phyloP scores from a whole-genome alignment of 2,797 vertebrate genomes.

The Columba guinea region DNA sequence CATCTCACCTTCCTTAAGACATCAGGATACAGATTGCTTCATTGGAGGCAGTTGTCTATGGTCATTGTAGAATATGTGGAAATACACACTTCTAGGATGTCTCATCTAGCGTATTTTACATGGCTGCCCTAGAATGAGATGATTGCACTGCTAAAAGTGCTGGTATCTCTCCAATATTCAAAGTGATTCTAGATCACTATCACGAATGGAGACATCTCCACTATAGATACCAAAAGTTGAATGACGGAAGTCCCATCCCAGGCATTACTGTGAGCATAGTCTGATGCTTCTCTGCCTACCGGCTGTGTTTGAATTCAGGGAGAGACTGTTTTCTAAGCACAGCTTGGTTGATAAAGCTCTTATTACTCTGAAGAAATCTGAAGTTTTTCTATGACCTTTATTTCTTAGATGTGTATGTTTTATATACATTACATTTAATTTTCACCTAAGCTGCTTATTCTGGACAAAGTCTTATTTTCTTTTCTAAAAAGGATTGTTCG shows the following conservation, averaged over 20 bases:
- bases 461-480: background rate
- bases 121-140: background rate
- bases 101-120: background rate
- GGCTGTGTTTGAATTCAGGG: background rate
- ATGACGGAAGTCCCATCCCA: background rate
- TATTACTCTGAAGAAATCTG: background rate
- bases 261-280: background rate
- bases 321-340: background rate
- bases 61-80: background rate
- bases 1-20: background rate
- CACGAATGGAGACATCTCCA: background rate
- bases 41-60: background rate
- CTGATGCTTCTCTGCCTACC: background rate
- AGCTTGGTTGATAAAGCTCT: background rate
- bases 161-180: background rate
- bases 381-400: background rate
- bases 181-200: background rate
- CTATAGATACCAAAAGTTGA: background rate
- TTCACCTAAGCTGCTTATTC: background rate
- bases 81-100: background rate
- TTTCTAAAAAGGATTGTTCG: background rate
- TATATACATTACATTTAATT: background rate
- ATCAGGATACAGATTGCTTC: background rate
- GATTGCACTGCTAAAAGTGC: background rate
- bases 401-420: background rate